These are phyloP conservation scores for Solen grandis DNA, from an alignment of 1,140 invertebrate species.

Conservation along the genomic window DNA sequence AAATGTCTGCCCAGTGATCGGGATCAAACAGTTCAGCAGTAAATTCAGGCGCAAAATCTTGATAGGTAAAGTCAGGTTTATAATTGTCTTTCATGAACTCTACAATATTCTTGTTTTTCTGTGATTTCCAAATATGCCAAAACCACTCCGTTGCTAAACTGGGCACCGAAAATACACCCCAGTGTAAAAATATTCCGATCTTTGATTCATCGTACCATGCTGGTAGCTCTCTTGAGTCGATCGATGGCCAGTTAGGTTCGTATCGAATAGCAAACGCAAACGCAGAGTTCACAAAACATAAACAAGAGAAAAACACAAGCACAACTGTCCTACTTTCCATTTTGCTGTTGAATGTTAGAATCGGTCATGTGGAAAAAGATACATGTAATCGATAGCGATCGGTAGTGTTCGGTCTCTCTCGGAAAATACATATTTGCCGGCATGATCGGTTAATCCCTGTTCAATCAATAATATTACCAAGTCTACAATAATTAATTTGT, in stretches of 20 bases:
- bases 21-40: slow-evolving; percentile 67
- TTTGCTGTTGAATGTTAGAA: no score
- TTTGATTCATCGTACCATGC: slow-evolving; percentile 80
- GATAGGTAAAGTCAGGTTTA: slow-evolving; percentile 68
- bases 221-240: slow-evolving; percentile 79
- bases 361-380: no score
- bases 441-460: no score
- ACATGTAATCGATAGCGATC: no score
- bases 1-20: slow-evolving; percentile 63
- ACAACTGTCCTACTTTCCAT: no score
- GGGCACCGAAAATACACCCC: slow-evolving; percentile 80
- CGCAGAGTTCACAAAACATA: no score
- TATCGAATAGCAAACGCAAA: no score
- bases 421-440: no score
- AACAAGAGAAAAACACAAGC: no score
- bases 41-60: slow-evolving; percentile 67
- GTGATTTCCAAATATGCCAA: slow-evolving; percentile 72
- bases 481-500: no score
- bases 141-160: slow-evolving; percentile 76
- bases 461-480: no score
- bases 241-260: slow-evolving; percentile 77
- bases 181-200: slow-evolving; percentile 81
- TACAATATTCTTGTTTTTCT: slow-evolving; percentile 22
- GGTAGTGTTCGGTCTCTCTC: no score
- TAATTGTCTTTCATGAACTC: slow-evolving; percentile 72